Evolutionary conservation across 2,888 invertebrate genomes (phyloP), one percentile per base, ranked within the genome.

Genomic region (Thysanoteuthis rhombus): DNA sequence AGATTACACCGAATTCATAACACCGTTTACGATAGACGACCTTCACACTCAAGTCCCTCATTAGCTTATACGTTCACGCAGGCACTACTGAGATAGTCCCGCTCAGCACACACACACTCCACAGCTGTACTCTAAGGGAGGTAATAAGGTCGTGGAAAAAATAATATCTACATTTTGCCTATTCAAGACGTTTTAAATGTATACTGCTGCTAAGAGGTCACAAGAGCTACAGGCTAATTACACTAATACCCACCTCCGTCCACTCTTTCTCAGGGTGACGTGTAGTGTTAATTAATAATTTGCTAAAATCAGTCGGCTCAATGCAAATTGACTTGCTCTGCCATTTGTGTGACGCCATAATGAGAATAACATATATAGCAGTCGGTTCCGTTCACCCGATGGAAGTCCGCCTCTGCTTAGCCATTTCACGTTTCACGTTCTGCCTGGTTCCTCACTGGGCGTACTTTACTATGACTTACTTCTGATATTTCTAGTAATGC

Each of bases 401-500:
- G n/a, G 75, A 36, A 75, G 75, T 75, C 75, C 75, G 75, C n/a
- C n/a, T 75, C 75, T 75, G 75, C 75, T 75, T n/a, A 75, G 75
- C 75, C 75, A 75, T 75, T 75, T 75, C 75, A 75, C 58, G 58
- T 58, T 58, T n/a, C 19, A 45, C 45, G 16, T 45, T 75, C 75
- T n/a, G 75, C n/a, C n/a, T 75, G n/a, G 75, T n/a, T 16, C 75
- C 36, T 36, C n/a, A 36, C 75, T 75, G 75, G n/a, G 75, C n/a
- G 75, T 75, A 75, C 75, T 75, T 75, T 75, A 75, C 75, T n/a
- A 75, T n/a, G 75, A 75, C 75, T 75, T 75, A 75, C 75, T 75
- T n/a, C n/a, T 75, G 75, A 75, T n/a, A 75, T 75, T 75, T 75
- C 75, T 75, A n/a, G 75, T 75, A 75, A 75, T 75, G 75, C n/a